Base-by-base conservation (phyloP, 30 jellyfish, hydroid and myxozoan genomes). In the Hydractinia symbiolongicarpus region DNA sequence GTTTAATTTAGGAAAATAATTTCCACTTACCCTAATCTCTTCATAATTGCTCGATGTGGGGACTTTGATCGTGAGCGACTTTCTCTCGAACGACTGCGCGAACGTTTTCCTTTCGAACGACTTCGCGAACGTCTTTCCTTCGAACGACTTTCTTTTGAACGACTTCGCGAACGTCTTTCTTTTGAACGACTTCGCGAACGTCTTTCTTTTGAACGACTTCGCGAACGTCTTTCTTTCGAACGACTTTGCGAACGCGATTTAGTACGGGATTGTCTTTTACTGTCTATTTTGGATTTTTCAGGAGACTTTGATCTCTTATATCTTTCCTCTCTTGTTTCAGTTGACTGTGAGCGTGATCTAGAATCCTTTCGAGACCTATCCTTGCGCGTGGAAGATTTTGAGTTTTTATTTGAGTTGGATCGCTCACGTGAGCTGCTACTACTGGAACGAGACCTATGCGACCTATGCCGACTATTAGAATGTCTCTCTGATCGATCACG, bases 181-280 rank as follows among this genome's bases (percentile, higher is more conserved):
- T 30, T 30, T 4, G 52, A n/a, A 9, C 8, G 74, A 64, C 52
- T n/a, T n/a, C 40, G 40, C 8, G 74, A 64, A n/a, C 74, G 19
- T 64, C 74, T 30, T 30, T 30, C 44, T 30, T 30, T 30, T n/a
- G 52, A n/a, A 9, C 8, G 74, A 64, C 52, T n/a, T n/a, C 40
- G 40, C 8, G 74, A 64, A n/a, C 74, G 19, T 64, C 74, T 7
- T n/a, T 64, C 52, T 15, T 54, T 20, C n/a, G 87, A 30, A 20
- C 53, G 17, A 66, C 87, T 64, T 5, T 85, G 87, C 7, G 85
- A 77, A 14, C 85, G 44, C 50, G 80, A 71, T 71, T 58, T 49
- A 71, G 67, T 71, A 58, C 80, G 80, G 30, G 80, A 71, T 71
- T 69, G 30, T 66, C 82, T 53, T 6, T 7, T 64, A 7, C 44